Base-by-base conservation (phyloP, 2,113 vertebrate genomes). In the Epinephelus fuscoguttatus region DNA sequence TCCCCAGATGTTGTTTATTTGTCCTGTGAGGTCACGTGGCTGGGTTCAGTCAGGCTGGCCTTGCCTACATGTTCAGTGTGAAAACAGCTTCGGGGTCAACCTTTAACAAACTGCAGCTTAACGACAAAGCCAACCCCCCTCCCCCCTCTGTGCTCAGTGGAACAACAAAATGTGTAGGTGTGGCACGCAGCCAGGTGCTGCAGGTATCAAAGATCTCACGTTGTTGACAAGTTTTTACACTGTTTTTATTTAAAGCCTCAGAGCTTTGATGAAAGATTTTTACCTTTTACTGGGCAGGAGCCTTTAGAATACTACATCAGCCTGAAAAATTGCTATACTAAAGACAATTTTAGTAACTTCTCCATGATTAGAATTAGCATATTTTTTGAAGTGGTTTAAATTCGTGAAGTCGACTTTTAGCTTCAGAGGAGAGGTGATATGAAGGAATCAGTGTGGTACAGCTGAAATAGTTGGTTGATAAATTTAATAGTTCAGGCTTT, bases 1-100 rank as follows among this genome's bases (percentile, higher is more conserved):
- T 96, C 95, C 94, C 95, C 96, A 97, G 96, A 96, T 97, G 96
- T 95, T 97, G 96, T 96, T 97, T 96, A 95, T 96, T 96, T 97
- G 95, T 95, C 93, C 92, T 91, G 56, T 55, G 85, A 91, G 78
- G 90, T 96, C 96, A 97, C 93, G 91, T 97, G 96, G 95, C 95
- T 93, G 93, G 80, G 89, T 92, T 96, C 94, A 93, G 86, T 92
- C 89, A 85, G 92, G 89, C 92, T 94, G 87, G 93, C 91, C 93
- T 95, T 91, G 93, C 95, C 94, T 95, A 95, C 96, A 95, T 86
- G 94, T 93, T 94, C 91, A 94, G 88, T 61, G 87, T 93, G 78
- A 92, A 89, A 94, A 92, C 88, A 93, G 91, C 75, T 57, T 40
- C 1, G 10, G 50, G 30, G 84, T 75, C 72, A 53, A 90, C 60